phyloP scores from a whole-genome alignment of 1,140 invertebrate genomes.

The Drosophila neocordata region DNA sequence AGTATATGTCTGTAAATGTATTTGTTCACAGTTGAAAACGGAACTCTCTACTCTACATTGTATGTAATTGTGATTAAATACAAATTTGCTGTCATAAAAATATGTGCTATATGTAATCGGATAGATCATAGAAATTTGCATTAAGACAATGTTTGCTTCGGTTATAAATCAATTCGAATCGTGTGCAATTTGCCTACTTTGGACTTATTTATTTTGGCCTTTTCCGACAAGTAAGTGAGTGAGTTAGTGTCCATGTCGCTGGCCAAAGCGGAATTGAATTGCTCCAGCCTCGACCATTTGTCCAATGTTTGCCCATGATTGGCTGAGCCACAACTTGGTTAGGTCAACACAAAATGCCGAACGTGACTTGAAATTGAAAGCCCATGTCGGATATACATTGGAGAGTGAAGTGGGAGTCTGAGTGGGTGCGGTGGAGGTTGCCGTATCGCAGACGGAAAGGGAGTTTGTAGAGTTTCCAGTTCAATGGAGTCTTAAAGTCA shows the following conservation, averaged over 20 bases:
- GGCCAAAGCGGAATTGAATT: conserved; percentile 63
- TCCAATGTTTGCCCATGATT: conserved; percentile 5
- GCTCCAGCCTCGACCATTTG: conserved; percentile 18
- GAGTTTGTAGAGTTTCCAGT: conserved; percentile 27
- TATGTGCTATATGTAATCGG: not conserved
- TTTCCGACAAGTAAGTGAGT: conserved; percentile 47
- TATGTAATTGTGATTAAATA: conserved; percentile 15
- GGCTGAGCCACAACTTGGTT: conserved; percentile 23
- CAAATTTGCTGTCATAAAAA: conserved; percentile 64
- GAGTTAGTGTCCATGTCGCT: conserved; percentile 25
- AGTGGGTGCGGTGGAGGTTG: conserved; percentile 21
- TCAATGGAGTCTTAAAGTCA: conserved; percentile 41
- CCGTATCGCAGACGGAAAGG: conserved; percentile 1
- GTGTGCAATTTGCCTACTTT: conserved; percentile 7
- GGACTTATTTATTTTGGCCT: conserved; percentile 16
- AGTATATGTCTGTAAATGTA: too few relatives aligned
- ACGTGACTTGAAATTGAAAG: conserved; percentile 75
- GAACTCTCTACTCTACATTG: not conserved
- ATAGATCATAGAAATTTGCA: conserved; percentile 28
- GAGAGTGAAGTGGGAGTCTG: not conserved
- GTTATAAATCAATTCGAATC: conserved; percentile 54
- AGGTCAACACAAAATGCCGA: conserved; percentile 50
- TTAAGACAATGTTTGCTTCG: conserved; percentile 14
- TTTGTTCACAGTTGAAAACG: not conserved
- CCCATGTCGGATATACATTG: conserved; percentile 51